A percentile compares a stretch with the other conserved stretches of the same genome.
phyloP scores from a whole-genome alignment of 2,113 vertebrate species.

The Myiopsitta monachus region DNA sequence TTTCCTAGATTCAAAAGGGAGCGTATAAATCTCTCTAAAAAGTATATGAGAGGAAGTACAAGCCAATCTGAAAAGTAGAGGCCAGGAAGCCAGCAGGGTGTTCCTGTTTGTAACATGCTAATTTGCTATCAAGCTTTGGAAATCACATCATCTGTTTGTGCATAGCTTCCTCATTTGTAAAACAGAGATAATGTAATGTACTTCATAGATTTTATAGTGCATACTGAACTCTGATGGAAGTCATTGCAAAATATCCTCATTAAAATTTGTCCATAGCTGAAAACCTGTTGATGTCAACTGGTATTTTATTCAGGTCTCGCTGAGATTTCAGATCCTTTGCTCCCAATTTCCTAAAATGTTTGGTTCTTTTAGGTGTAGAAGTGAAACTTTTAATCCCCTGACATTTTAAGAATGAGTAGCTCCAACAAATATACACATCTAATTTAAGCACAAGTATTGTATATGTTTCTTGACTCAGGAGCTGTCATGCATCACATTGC shows the following conservation, averaged over 20 bases:
- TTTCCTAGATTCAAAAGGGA: background rate
- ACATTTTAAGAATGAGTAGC: background rate
- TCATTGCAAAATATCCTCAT: background rate
- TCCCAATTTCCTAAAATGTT: background rate
- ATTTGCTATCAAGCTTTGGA: background rate
- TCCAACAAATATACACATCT: background rate
- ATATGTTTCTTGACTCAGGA: background rate
- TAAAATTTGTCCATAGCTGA: background rate
- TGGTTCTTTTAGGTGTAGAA: background rate
- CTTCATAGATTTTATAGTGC: background rate
- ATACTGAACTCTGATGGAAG: background rate
- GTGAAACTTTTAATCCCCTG: background rate
- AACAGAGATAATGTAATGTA: background rate
- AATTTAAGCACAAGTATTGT: background rate
- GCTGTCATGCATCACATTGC: background rate
- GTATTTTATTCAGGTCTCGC: background rate
- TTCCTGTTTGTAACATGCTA: background rate
- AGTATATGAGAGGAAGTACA: background rate
- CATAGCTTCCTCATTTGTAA: background rate
- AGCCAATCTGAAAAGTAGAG: background rate
- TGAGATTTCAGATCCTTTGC: background rate
- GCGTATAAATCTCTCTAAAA: background rate
- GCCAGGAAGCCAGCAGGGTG: background rate
- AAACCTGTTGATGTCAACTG: background rate
- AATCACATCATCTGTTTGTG: background rate